phyloP scores from a whole-genome alignment of 2,113 vertebrate genomes.

The Cygnus buccinator region DNA sequence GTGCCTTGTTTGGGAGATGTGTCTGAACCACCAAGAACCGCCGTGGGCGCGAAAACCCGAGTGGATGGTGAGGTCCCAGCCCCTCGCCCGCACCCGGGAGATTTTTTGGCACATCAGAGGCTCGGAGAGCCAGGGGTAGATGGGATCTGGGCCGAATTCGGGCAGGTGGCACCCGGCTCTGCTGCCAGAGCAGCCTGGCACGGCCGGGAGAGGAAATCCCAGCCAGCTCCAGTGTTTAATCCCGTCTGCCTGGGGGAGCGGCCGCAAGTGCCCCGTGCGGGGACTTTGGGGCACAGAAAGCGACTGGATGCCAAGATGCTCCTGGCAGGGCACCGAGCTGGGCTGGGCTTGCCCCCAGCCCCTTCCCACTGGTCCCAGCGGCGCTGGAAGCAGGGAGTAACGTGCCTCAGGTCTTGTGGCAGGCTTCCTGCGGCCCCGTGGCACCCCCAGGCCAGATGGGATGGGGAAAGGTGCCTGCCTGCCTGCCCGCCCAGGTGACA shows the following conservation, averaged over 20 bases:
- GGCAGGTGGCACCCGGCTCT: not conserved
- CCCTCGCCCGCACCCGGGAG: not conserved
- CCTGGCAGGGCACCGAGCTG: not conserved
- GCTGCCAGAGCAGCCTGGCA: conserved; percentile 25
- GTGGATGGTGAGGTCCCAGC: not conserved
- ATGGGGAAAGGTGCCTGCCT: not conserved
- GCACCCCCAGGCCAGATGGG: not conserved
- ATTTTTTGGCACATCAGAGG: not conserved
- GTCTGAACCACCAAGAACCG: not conserved
- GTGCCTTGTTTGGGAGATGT: not conserved
- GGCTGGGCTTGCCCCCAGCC: not conserved
- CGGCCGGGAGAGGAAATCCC: not conserved
- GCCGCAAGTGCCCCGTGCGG: not conserved
- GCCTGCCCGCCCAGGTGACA: not conserved
- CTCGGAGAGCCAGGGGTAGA: not conserved
- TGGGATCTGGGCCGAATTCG: not conserved
- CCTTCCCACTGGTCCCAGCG: not conserved
- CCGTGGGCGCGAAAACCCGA: fast-evolving
- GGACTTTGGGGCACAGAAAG: not conserved
- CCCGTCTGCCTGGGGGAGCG: not conserved
- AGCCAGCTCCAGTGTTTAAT: not conserved
- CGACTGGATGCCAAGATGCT: not conserved
- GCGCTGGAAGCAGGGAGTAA: not conserved
- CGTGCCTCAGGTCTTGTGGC: not conserved
- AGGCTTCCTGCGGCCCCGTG: not conserved